These are phyloP conservation scores for Trisateles emortualis DNA, from an alignment of 2,888 invertebrate genomes.

Conservation along the genomic window DNA sequence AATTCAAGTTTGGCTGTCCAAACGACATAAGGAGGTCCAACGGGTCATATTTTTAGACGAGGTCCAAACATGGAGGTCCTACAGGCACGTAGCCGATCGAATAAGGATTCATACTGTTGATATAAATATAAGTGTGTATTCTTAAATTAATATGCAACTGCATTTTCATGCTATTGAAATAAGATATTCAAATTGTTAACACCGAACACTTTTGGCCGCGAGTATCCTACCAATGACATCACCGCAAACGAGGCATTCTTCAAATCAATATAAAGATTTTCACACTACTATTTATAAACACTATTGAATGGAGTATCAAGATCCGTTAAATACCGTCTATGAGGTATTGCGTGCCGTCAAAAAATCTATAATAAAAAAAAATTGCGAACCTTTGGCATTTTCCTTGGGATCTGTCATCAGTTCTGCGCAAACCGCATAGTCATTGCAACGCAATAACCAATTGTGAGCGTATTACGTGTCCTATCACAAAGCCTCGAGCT, in stretches of 20 bases:
- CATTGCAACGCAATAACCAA: slow-evolving; percentile 87
- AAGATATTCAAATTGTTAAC: no score
- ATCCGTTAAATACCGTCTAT: slow-evolving; percentile 28
- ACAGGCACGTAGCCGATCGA: no score
- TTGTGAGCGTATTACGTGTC: slow-evolving; percentile 86
- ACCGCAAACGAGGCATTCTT: slow-evolving; percentile 1
- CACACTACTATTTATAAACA: slow-evolving; percentile 22
- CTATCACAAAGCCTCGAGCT: slow-evolving; percentile 80
- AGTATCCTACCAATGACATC: slow-evolving; percentile 15
- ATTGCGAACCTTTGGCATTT: slow-evolving; percentile 66
- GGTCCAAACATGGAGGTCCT: no score
- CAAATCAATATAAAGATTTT: slow-evolving; percentile 6
- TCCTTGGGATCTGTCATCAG: slow-evolving; percentile 67
- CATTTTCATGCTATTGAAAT: no score
- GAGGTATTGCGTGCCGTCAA: slow-evolving; percentile 16
- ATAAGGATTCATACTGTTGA: no score
- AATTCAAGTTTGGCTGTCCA: no score
- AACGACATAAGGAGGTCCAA: no score
- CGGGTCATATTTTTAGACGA: no score
- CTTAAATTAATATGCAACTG: no score
- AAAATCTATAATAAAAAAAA: slow-evolving; percentile 49
- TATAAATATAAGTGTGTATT: no score
- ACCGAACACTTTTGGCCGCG: background rate
- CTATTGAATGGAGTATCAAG: slow-evolving; percentile 24
- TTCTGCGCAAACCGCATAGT: slow-evolving; percentile 78